Evolutionary conservation across 2,797 vertebrate species (phyloP), one percentile per base, ranked within the genome.

Genomic region (Sebastes iracundus): DNA sequence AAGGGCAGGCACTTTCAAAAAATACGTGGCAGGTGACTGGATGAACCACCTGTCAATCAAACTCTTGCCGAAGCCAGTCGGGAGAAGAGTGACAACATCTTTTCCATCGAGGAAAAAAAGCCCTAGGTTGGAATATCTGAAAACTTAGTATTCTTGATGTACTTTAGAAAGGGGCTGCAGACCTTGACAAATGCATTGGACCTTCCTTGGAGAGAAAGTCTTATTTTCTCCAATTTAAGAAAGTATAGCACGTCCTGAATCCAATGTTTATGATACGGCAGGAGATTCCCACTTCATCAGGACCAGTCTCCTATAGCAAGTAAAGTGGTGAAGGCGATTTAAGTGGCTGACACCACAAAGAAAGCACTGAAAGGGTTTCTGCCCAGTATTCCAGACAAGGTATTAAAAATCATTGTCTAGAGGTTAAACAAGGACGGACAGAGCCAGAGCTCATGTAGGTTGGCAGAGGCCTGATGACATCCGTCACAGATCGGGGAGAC

Each of bases 81-180:
- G 35, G 35, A 38, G 35, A 38, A 38, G 35, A 38, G 35, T 11
- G 35, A 38, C 13, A 38, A 38, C 13, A 38, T 38, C 13, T 38
- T 38, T 38, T 38, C 13, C 35, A 0, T 38, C 0, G 35, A 38
- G 35, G 11, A 35, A 35, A 35, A 35, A 35, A 35, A 35, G 33
- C 4, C 33, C 33, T 35, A 20, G 46, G 46, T 49, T 18, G 16
- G 46, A 20, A 49, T 49, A 49, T 49, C 16, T 49, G 2, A 49
- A 49, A 49, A 9, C 16, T 6, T 42, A 16, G 38, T 46, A 46
- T 46, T 18, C 42, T 46, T 46, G 42, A 46, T 46, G 42, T 46
- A 7, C 42, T 46, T 0, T 0, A 46, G 42, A 46, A 18, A 46
- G 42, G 16, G 16, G 16, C 42, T 0, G 0, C 14, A 46, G 42